Evolutionary conservation across 2,888 invertebrate genomes (phyloP), one percentile per base, ranked within the genome.

Genomic region (Gerosis bhagava): DNA sequence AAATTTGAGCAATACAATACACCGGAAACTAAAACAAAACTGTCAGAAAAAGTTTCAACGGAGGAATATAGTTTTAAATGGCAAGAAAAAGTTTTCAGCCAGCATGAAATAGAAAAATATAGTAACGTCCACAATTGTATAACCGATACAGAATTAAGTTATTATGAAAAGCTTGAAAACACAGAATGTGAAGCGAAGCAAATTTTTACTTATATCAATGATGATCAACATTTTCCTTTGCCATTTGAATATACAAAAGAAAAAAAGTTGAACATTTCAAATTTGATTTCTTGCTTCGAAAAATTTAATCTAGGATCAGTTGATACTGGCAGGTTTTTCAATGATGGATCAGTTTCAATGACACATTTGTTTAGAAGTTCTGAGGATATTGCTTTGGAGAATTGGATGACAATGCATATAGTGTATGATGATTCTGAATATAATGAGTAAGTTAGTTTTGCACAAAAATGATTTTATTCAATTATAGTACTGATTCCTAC

Each of bases 21-120:
- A 37, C 53, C 72, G 1, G 60, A 67, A 6, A 48, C 51, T 13
- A 59, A 56, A 35, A 51, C 70, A 3, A 66, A 67, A 28, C 48
- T 53, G 34, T 51, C 71, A 17, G 67, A 71, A 49, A 37, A 29
- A 5, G 60, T 62, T 1, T 65, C 58, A 12, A 51, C 62, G 1
- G 70, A 79, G 45, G 81, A 83, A 56, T 70, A 81, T 47, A 65
- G 55, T 28, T 92, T 95, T 53, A 71, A 74, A 56, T 95, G 95
- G 95, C 95, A 95, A 69, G 90, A 94, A 64, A 95, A 95, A 77
- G 72, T 90, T 1, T 92, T 94, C 48, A 92, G 93, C 54, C 75
- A 79, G 5, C 79, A 77, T 59, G 94, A 95, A 70, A 65, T 90
- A 6, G 84, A 91, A 39, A 88, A 89, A 44, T 94, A 93, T 62